These are phyloP conservation scores for Pangasius macronema DNA, from an alignment of 2,797 vertebrate species.

Conservation along the genomic window DNA sequence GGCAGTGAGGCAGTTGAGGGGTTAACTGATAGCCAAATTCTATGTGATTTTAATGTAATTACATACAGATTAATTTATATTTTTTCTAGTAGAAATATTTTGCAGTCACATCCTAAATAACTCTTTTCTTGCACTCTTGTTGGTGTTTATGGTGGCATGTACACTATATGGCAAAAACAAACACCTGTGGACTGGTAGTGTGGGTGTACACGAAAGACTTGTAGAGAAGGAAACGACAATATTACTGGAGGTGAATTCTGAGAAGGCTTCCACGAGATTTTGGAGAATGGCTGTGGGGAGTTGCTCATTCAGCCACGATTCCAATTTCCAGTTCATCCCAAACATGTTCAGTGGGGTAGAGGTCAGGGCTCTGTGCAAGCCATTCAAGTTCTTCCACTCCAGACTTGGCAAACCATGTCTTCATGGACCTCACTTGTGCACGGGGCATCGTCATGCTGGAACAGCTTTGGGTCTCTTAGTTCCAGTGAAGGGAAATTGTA, in stretches of 20 bases:
- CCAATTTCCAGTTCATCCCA: background rate
- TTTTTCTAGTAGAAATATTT: background rate
- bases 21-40: background rate
- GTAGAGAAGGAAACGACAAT: too few species aligned
- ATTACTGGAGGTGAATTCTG: too few species aligned
- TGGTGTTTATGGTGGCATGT: background rate
- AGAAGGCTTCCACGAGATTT: background rate
- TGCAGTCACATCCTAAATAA: background rate
- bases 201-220: too few species aligned
- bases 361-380: background rate
- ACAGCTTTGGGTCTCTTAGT: background rate
- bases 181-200: too few species aligned
- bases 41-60: background rate
- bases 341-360: background rate
- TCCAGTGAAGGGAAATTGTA: background rate
- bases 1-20: background rate
- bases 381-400: background rate
- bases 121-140: background rate
- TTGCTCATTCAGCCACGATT: background rate
- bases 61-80: background rate
- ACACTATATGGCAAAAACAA: background rate
- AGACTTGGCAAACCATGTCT: background rate
- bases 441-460: background rate
- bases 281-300: background rate
- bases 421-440: background rate